Evolutionary conservation across 30 jellyfish, hydroid and myxozoan genomes (phyloP).

Genomic region (Hydractinia symbiolongicarpus): DNA sequence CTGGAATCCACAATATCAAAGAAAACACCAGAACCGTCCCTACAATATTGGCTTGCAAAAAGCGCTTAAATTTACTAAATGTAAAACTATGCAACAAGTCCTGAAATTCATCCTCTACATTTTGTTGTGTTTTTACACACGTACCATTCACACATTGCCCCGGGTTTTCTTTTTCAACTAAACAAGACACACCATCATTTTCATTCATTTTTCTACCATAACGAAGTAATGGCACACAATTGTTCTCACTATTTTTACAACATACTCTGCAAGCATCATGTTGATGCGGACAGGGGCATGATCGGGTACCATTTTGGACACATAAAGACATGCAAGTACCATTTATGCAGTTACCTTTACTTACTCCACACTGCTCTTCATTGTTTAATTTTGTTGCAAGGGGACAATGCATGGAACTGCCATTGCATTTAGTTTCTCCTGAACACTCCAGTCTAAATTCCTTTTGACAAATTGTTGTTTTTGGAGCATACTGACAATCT

Average conservation of each 20-base stretch:
- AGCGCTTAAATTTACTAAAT: slow-evolving; percentile 66
- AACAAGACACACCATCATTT: slow-evolving; percentile 29
- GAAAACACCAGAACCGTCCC: slow-evolving; percentile 70
- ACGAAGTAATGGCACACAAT: slow-evolving; percentile 1
- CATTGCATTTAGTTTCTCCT: slow-evolving; percentile 73
- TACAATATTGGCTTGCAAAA: slow-evolving; percentile 83
- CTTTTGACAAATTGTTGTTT: slow-evolving; percentile 56
- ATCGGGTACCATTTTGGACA: slow-evolving; percentile 28
- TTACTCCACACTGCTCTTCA: slow-evolving; percentile 21
- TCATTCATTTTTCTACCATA: not conserved
- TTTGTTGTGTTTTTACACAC: slow-evolving; percentile 63
- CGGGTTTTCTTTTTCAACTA: not conserved
- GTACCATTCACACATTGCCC: slow-evolving; percentile 22
- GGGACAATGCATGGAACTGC: slow-evolving; percentile 46
- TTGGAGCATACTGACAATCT: slow-evolving; percentile 51
- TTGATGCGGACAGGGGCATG: slow-evolving; percentile 57
- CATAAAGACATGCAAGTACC: slow-evolving; percentile 66
- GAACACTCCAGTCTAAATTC: slow-evolving; percentile 56
- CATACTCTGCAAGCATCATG: slow-evolving; percentile 67
- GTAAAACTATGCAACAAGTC: slow-evolving; percentile 53
- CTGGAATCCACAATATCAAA: slow-evolving; percentile 76
- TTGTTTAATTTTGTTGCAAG: slow-evolving; percentile 42
- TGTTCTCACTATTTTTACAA: slow-evolving; percentile 29
- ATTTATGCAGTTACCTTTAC: slow-evolving; percentile 57
- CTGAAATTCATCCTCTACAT: slow-evolving; percentile 53